Evolutionary conservation across 1,140 invertebrate species (phyloP), one percentile per base, ranked within the genome.

Genomic region (Bombus soroeensis): DNA sequence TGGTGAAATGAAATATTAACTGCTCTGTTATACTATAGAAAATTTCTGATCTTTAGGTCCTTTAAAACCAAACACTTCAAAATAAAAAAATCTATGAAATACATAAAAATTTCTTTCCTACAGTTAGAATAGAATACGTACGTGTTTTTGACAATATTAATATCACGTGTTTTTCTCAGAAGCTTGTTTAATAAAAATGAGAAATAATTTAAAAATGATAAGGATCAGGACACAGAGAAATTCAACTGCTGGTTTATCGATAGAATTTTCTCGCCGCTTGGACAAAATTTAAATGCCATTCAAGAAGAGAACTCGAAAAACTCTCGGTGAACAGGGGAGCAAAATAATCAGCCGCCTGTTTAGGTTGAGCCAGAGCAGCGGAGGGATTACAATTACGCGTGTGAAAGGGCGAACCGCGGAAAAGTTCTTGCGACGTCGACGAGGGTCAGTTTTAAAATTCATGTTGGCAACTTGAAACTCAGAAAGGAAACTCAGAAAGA

Each of bases 321-420:
- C 22, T 57, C 3, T 6, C 6, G 15, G 25, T 10, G 25, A 37
- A 59, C 10, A 1, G 25, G 6, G 28, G 75, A 62, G n/a, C 57
- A 32, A 77, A 62, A 77, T 77, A 77, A 77, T 77, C 75, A 77
- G 28, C 37, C 41, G 57, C 10, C 57, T 77, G 75, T 77, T 77
- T 77, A 62, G 41, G 77, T 66, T 43, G 39, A 78, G 34, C 77
- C 22, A 28, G 62, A n/a, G 18, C 28, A 15, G 25, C 32, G 41
- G 8, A 53, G 32, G 78, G 41, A 70, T 70, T 80, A 47, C 41
- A 70, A 53, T 80, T 70, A 70, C 64, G 64, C 78, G 78, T 37
- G 78, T 70, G 78, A 70, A 79, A 39, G 75, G n/a, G 15, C 37
- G 32, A 6, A 3, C 6, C 39, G 64, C 32, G 77, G 47, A 70